Conservation (phyloP, 2,797 vertebrate genomes). For the Chloroceryle amazona region DNA sequence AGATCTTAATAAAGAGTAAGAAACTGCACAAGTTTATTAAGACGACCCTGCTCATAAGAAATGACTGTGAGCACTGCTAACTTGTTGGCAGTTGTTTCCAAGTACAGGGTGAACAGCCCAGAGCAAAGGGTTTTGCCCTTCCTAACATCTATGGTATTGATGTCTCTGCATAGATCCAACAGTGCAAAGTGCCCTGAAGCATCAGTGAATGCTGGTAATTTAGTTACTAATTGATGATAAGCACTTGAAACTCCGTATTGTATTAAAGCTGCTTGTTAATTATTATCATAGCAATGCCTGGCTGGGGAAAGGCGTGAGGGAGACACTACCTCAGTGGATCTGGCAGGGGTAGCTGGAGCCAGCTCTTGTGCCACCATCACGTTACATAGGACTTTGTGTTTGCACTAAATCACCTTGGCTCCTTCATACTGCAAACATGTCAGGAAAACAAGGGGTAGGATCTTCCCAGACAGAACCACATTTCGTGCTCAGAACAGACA, state of each 20-base stretch:
- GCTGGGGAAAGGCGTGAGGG: neutral
- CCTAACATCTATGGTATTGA: neutral
- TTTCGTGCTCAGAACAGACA: neutral
- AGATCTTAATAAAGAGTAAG: neutral
- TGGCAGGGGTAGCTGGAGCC: neutral
- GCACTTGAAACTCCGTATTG: neutral
- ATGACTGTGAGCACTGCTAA: neutral
- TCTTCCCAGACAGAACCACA: neutral
- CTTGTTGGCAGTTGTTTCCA: neutral
- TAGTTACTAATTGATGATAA: neutral
- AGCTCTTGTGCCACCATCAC: neutral
- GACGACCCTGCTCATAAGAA: neutral
- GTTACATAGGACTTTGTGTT: rapidly evolving
- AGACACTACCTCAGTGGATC: neutral
- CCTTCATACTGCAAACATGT: neutral
- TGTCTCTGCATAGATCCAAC: neutral
- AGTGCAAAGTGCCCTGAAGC: neutral
- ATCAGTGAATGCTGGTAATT: neutral
- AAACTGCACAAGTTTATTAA: neutral
- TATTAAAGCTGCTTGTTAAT: neutral
- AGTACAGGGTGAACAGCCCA: neutral
- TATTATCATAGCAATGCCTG: neutral
- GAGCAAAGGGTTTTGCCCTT: neutral
- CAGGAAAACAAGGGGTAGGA: neutral
- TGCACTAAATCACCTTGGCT: neutral